Evolutionary conservation across 1,140 invertebrate species (phyloP), one percentile per base, ranked within the genome.

Genomic region (Coelopa frigida): DNA sequence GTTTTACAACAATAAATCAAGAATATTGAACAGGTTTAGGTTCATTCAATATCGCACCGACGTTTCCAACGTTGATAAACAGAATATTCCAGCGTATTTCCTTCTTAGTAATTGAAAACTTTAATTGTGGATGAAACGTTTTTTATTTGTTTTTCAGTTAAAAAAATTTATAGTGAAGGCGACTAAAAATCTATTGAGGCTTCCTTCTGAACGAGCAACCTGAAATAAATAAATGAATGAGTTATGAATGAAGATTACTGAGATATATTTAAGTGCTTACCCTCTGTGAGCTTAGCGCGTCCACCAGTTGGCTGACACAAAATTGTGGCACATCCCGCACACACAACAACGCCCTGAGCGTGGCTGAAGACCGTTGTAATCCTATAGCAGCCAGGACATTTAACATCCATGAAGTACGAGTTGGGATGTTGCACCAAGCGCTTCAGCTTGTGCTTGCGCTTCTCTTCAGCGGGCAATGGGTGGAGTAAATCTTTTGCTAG

Each of bases 321-420:
- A 65, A 98, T 95, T 48, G 92, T 98, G 44, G 91, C 90, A 73
- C 96, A 99, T 51, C 95, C 95, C 56, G 94, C 90, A 77, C 96
- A 99, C 58, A 95, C 85, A 31, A 99, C 95, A 48, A 96, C 93
- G 60, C 87, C 94, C 73, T 98, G 95, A 39, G 96, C 95, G 78
- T 99, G 96, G 72, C 91, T 96, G 73, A 99, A 99, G 53, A 99
- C 94, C 48, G 94, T 98, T 57, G 94, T 98, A 56, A 99, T 99
- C 70, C 94, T 97, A 73, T 96, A 97, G 73, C 96, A 99, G 49
- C 94, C 94, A 48, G 95, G 95, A 72, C 96, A 99, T 79, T 99
- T 99, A 7, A 99, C 96, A 78, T 99, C 96, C 95, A 99, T 99
- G 73, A 99, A 99, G 71, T 94, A 99, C 54, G 93, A 97, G 74